Conservation (phyloP, 2,113 vertebrate species). For the Amazona guildingii region DNA sequence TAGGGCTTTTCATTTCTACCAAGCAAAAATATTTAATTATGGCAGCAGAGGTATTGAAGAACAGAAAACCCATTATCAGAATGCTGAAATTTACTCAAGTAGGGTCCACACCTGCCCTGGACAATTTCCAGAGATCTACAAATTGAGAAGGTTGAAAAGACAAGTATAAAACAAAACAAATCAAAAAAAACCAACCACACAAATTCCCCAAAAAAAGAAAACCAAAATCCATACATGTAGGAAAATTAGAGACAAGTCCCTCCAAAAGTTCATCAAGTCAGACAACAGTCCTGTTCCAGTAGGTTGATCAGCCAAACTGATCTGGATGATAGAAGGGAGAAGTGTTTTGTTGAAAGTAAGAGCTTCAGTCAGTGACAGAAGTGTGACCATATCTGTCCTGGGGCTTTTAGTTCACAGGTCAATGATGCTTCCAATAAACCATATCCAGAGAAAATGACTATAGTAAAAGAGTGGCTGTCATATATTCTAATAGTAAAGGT, state of each 20-base stretch:
- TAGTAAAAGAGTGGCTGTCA: no score
- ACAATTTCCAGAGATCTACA: neutral
- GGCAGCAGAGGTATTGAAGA: conserved; percentile 12
- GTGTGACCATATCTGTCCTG: neutral
- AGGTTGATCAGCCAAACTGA: neutral
- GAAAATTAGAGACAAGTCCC: neutral
- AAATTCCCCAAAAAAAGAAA: no score
- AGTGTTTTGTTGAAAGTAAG: neutral
- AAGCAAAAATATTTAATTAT: conserved; percentile 30
- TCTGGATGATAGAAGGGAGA: neutral
- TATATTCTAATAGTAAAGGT: neutral
- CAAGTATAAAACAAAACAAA: neutral
- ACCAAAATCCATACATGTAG: neutral
- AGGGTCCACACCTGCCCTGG: conserved; percentile 23
- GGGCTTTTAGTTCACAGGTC: neutral
- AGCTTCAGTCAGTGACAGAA: neutral
- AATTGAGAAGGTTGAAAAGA: neutral
- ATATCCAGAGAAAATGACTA: neutral
- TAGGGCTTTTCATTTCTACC: neutral
- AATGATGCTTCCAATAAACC: neutral
- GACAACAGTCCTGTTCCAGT: neutral
- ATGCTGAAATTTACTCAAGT: conserved; percentile 34
- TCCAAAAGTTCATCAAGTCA: neutral
- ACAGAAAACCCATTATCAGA: neutral
- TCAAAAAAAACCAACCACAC: neutral